Percentiles rank a stretch among this genome's conserved stretches.
phyloP scores from a whole-genome alignment of 1,140 invertebrate species.

The Alviniconcha marisindica region DNA sequence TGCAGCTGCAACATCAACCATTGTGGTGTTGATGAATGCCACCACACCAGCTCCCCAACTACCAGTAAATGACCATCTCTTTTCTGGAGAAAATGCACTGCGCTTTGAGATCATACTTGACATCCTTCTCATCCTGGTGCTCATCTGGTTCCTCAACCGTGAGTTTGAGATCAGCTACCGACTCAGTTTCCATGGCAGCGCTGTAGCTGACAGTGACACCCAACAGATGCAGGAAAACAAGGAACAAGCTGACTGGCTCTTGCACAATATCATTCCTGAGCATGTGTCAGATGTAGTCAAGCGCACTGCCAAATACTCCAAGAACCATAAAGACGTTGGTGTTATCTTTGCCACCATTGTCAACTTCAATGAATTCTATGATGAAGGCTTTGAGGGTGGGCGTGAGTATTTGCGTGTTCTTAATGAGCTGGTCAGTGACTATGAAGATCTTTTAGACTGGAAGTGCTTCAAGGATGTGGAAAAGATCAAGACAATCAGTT shows the following conservation, averaged over 20 bases:
- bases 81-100: slow-evolving; percentile 59
- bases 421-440: slow-evolving; percentile 96
- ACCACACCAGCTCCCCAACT: not conserved
- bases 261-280: slow-evolving; percentile 97
- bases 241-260: slow-evolving; percentile 96
- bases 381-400: slow-evolving; percentile 90
- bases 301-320: slow-evolving; percentile 95
- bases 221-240: slow-evolving; percentile 79
- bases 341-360: slow-evolving; percentile 97
- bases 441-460: slow-evolving; percentile 92
- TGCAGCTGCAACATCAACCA: not conserved
- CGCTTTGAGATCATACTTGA: slow-evolving; percentile 87
- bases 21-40: slow-evolving; percentile 18
- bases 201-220: slow-evolving; percentile 82
- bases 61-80: slow-evolving; percentile 44
- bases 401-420: slow-evolving; percentile 95
- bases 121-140: slow-evolving; percentile 85
- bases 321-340: slow-evolving; percentile 94
- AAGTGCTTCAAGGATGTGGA: slow-evolving; percentile 92
- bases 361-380: slow-evolving; percentile 97
- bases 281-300: slow-evolving; percentile 96
- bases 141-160: slow-evolving; percentile 94
- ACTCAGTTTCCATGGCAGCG: slow-evolving; percentile 93
- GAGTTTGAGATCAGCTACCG: slow-evolving; percentile 97
- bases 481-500: slow-evolving; percentile 99